Conservation (phyloP, 2,113 vertebrate species). For the Alouatta palliata region DNA sequence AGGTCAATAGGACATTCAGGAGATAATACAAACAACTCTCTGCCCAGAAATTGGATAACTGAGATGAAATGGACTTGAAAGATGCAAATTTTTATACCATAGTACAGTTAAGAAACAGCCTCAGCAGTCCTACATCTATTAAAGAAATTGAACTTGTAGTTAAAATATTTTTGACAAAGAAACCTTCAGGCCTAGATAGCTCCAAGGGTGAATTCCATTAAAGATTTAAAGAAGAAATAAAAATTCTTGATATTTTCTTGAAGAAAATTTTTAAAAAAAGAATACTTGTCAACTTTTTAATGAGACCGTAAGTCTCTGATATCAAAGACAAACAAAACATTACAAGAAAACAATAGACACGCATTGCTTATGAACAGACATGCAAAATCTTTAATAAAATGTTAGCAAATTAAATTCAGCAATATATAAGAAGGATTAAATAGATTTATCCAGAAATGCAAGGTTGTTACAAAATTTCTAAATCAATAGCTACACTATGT, state of each 20-base stretch:
- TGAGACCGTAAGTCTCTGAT: background rate
- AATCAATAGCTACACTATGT: background rate
- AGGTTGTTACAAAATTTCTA: background rate
- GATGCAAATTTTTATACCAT: background rate
- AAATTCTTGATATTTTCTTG: background rate
- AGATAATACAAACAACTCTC: too few species aligned
- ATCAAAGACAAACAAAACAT: background rate
- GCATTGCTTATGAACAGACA: background rate
- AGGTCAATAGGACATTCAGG: too few species aligned
- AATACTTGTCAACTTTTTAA: background rate
- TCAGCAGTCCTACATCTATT: background rate
- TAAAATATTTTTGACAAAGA: background rate
- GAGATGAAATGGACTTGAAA: background rate
- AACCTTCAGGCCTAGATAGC: background rate
- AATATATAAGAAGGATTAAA: background rate
- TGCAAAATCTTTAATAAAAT: background rate
- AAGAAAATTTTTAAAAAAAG: background rate
- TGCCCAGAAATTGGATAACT: background rate
- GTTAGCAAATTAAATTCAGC: background rate
- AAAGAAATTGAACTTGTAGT: background rate
- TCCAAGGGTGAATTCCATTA: background rate
- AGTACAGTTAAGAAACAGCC: background rate
- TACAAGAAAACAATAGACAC: background rate
- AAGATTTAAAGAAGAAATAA: background rate
- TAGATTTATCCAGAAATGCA: too few species aligned